A percentile compares a stretch with the other conserved stretches of the same genome.
Conservation (phyloP, 2,113 vertebrate genomes). For the Calidris pugnax region DNA sequence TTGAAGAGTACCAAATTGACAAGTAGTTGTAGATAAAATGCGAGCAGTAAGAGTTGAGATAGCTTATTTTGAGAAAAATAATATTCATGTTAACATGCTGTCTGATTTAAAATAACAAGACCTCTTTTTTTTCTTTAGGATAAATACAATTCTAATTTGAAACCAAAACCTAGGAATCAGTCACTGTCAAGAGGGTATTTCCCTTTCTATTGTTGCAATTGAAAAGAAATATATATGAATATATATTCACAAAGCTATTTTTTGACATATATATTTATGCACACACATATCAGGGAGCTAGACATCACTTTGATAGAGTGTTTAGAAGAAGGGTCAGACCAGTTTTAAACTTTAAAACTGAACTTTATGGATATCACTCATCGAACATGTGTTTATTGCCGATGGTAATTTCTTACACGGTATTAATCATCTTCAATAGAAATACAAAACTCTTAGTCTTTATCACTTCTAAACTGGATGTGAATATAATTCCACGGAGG, state of each 20-base stretch:
- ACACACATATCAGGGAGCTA: background rate
- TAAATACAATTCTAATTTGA: background rate
- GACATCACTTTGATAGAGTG: background rate
- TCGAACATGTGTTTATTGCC: background rate
- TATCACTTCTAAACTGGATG: background rate
- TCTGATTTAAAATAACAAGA: background rate
- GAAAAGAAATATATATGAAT: background rate
- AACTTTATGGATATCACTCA: background rate
- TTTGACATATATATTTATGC: background rate
- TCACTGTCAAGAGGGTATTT: background rate
- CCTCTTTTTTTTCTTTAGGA: background rate
- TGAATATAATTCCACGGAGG: background rate
- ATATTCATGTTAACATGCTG: background rate
- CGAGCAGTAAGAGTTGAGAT: background rate
- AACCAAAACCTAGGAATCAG: background rate
- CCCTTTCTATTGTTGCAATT: background rate
- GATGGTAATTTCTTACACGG: background rate
- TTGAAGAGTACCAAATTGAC: background rate
- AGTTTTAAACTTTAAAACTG: background rate
- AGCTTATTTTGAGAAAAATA: background rate
- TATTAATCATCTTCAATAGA: background rate
- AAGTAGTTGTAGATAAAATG: background rate
- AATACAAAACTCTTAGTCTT: background rate
- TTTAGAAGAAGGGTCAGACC: background rate
- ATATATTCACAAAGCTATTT: background rate